Percentiles rank a stretch among this genome's conserved stretches.
These are phyloP conservation scores for Drosophila nigritarsus DNA, from an alignment of 2,888 invertebrate species.

Conservation along the genomic window DNA sequence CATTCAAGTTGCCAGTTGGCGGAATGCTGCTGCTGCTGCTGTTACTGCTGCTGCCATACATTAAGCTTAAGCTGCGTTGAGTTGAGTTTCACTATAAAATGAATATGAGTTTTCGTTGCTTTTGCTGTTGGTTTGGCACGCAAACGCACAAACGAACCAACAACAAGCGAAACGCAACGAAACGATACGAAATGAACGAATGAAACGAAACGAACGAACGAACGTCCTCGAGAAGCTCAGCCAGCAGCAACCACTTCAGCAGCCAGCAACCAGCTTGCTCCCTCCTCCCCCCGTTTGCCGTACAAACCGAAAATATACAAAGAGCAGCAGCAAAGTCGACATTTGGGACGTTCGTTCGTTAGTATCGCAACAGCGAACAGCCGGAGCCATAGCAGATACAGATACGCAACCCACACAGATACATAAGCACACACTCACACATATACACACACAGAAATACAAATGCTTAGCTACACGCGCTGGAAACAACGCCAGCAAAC, in stretches of 20 bases:
- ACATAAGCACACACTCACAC: slow-evolving; percentile 28
- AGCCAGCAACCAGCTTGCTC: slow-evolving; percentile 48
- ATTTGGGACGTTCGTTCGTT: slow-evolving; percentile 78
- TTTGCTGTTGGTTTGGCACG: slow-evolving; percentile 71
- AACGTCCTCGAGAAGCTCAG: slow-evolving; percentile 77
- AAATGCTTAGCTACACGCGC: slow-evolving; percentile 73
- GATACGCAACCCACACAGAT: slow-evolving; percentile 55
- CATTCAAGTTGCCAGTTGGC: slow-evolving; percentile 60
- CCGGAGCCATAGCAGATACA: slow-evolving; percentile 67
- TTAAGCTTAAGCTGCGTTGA: slow-evolving; percentile 72
- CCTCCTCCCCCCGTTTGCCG: slow-evolving; percentile 40
- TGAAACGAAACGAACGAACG: slow-evolving; percentile 52
- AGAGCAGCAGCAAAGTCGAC: slow-evolving; percentile 67
- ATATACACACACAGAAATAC: slow-evolving; percentile 22
- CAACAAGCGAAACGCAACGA: slow-evolving; percentile 37
- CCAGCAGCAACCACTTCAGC: slow-evolving; percentile 57
- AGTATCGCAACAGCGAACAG: slow-evolving; percentile 74
- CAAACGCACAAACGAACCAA: slow-evolving; percentile 68
- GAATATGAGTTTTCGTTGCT: slow-evolving; percentile 73
- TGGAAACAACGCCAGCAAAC: slow-evolving; percentile 65
- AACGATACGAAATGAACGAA: slow-evolving; percentile 34
- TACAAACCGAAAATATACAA: slow-evolving; percentile 59
- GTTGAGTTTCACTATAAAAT: slow-evolving; percentile 73
- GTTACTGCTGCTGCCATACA: slow-evolving; percentile 45
- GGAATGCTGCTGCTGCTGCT: slow-evolving; percentile 49